Base-by-base conservation (phyloP, 1,140 invertebrate genomes). In the Hyles vespertilio region DNA sequence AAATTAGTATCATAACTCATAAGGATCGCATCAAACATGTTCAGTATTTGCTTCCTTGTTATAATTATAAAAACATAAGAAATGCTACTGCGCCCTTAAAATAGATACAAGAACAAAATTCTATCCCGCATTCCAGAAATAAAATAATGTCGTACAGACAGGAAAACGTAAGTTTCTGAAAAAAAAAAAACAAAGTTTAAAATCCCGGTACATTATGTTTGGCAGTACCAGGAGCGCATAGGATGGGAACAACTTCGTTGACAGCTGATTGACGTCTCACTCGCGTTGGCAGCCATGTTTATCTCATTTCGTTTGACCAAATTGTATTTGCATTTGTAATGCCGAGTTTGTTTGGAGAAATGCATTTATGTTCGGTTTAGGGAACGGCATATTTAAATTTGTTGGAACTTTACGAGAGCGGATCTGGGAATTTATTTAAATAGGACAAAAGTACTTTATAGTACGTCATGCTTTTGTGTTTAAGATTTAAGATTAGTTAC, bases 181-280 rank as follows among this genome's bases (percentile, higher is more conserved):
- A 60, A 65, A 65, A 65, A 40, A 47, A 51, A 34, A 46, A 56
- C 54, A 57, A 67, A 22, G 22, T 22, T 40, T 8, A 40, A 56
- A 75, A 76, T 79, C 72, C 77, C 71, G 70, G 74, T 80, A 81
- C 72, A 81, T 78, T 77, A 73, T 61, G 59, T 69, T 69, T 65
- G 63, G 55, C 67, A 65, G 79, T 82, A 85, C 84, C 70, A 84
- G 79, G 80, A 84, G 81, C 63, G 79, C 76, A 87, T 80, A 72
- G 71, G 68, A 73, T 69, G 75, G 74, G 69, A 79, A 77, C 76
- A 81, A 86, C 81, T 74, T 80, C 73, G 83, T 64, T 85, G 85
- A 88, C 85, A 85, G 79, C 70, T 88, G 85, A 88, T 88, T 88
- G 85, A 88, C 85, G 73, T 85, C 85, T 88, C 77, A 88, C 83